Evolutionary conservation across 1,140 invertebrate species (phyloP), one percentile per base, ranked within the genome.

Genomic region (Laodelphax striatellus): DNA sequence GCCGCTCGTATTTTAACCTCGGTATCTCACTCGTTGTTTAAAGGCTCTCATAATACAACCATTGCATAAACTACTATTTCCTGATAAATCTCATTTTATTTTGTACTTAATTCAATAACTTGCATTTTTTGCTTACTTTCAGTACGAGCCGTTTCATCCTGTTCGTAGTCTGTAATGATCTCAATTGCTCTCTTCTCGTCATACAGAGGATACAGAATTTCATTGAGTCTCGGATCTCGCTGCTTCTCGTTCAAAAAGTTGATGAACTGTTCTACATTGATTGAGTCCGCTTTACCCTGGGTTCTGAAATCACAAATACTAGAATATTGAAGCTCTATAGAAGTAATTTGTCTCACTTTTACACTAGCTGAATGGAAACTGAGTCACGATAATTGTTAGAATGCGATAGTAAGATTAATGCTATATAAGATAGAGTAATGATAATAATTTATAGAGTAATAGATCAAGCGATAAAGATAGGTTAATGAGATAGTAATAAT

Each of bases 211-310:
- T 94, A 98, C 11, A 99, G 79, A 72, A 99, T 99, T 81, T 99
- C 97, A 76, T 99, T 99, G 52, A 99, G 80, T 38, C 97, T 82
- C 3, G 96, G 96, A 81, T 99, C 97, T 61, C 97, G 81, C 76
- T 99, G 97, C 73, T 95, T 95, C 75, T 98, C 94, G 76, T 99
- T 99, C 66, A 98, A 76, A 73, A 98, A 98, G 60, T 87, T 88
- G 28, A 98, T 89, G 65, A 99, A 85, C 72, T 95, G 91, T 10
- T 89, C 85, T 61, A 92, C 63, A 68, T 83, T 88, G 57, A 98
- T 92, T 52, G 82, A 85, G 62, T 94, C 90, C 9, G 86, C 84
- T 77, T 93, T 92, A 54, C 90, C 90, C 77, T 93, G 87, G 0
- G 90, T 93, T 68, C 91, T 95, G 72, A 5, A 76, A 68, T 54